Evolutionary conservation across 2,888 invertebrate genomes (phyloP).

Genomic region (Teleiodes luculella): DNA sequence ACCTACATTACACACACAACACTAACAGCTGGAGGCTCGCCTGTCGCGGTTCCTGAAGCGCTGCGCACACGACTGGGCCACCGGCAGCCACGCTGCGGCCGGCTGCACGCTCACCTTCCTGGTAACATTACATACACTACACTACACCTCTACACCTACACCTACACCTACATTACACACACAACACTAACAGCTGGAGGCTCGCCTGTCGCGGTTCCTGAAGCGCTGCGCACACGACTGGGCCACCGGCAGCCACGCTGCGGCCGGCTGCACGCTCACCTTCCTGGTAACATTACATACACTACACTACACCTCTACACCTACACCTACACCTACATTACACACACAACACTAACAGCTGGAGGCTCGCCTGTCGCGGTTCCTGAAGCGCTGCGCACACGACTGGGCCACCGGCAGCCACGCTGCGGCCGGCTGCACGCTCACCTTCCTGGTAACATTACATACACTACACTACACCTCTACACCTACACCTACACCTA

Average conservation of each 20-base stretch:
- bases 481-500: no score
- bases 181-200: no score
- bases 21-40: conserved; percentile 89
- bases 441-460: conserved; percentile 68
- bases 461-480: no score
- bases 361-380: conserved; percentile 85
- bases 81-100: conserved; percentile 84
- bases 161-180: no score
- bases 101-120: conserved; percentile 82
- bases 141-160: no score
- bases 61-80: conserved; percentile 88
- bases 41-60: conserved; percentile 84
- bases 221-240: conserved; percentile 87
- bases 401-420: conserved; percentile 91
- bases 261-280: conserved; percentile 83
- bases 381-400: conserved; percentile 85
- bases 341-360: no score
- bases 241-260: conserved; percentile 87
- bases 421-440: conserved; percentile 82
- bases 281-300: conserved; percentile 59
- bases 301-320: no score
- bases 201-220: conserved; percentile 84
- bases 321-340: no score
- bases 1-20: no score
- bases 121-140: no score